These are phyloP conservation scores for Camponotus fellah DNA, from an alignment of 2,888 invertebrate species.

Conservation along the genomic window DNA sequence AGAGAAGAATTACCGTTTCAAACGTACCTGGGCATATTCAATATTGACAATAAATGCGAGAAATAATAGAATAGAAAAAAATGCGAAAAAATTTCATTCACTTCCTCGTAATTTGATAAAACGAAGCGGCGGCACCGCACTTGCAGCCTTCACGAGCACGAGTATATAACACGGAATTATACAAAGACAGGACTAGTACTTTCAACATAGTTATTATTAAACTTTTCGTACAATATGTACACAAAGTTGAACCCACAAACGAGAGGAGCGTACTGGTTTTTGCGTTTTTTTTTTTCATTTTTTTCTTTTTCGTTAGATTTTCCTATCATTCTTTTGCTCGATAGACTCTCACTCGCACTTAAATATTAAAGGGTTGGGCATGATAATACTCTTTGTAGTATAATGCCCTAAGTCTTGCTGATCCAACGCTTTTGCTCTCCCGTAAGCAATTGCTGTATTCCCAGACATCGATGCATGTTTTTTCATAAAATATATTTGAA, in stretches of 20 bases:
- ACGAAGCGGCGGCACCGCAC: conserved; percentile 44
- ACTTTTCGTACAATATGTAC: conserved; percentile 84
- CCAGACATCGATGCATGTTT: conserved; percentile 81
- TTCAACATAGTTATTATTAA: conserved; percentile 84
- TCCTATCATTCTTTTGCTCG: conserved; percentile 76
- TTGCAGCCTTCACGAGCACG: conserved; percentile 61
- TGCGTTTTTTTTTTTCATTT: conserved; percentile 61
- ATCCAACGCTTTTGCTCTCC: conserved; percentile 84
- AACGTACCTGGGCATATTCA: neutral
- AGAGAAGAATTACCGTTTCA: neutral
- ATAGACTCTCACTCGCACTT: conserved; percentile 85
- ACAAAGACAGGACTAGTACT: conserved; percentile 85
- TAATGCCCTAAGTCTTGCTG: conserved; percentile 86
- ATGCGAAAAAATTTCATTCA: conserved; percentile 26
- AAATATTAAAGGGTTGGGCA: conserved; percentile 86
- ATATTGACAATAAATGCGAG: neutral
- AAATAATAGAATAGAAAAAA: neutral
- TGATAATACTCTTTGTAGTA: conserved; percentile 86
- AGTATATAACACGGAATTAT: conserved; percentile 80
- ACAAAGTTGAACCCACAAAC: conserved; percentile 85
- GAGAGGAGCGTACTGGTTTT: conserved; percentile 80
- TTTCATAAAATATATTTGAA: conserved; percentile 67
- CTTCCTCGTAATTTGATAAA: conserved; percentile 28
- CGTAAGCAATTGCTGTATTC: conserved; percentile 83
- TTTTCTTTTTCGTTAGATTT: conserved; percentile 65